Conservation (phyloP, 2,797 vertebrate species). For the Enteromius argenteus region DNA sequence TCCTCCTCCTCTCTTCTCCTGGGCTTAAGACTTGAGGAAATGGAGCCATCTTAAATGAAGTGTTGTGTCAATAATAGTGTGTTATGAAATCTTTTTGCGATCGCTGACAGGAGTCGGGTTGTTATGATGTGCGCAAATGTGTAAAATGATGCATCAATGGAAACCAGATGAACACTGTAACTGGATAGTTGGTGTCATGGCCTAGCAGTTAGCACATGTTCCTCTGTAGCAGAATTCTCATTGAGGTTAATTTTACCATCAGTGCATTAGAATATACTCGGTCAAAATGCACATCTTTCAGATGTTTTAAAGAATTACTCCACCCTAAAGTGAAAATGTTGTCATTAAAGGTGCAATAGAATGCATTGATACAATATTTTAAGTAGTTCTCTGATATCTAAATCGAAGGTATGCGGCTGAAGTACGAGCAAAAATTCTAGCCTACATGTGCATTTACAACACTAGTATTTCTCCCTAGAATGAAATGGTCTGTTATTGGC, state of each 20-base stretch:
- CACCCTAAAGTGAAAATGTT: background rate
- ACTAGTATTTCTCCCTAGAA: too few species aligned
- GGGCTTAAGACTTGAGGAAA: conserved; percentile 20
- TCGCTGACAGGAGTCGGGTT: conserved; percentile 10
- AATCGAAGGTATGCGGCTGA: too few species aligned
- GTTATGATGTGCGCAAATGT: background rate
- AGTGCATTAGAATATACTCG: background rate
- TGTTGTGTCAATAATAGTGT: conserved; percentile 26
- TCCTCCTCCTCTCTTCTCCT: conserved; percentile 1
- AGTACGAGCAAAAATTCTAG: too few species aligned
- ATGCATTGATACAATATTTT: too few species aligned
- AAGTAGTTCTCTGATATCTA: too few species aligned
- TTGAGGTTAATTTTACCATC: background rate
- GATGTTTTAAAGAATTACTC: background rate
- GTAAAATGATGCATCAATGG: background rate
- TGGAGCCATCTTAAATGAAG: conserved; percentile 12
- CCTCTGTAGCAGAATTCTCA: background rate
- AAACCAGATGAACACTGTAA: conserved; percentile 19
- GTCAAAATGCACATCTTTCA: background rate
- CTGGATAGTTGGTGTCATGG: background rate
- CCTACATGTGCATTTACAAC: too few species aligned
- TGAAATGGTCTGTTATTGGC: too few species aligned
- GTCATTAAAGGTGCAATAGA: too few species aligned
- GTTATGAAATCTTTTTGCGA: background rate
- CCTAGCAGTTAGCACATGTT: background rate